Evolutionary conservation across 2,888 invertebrate genomes (phyloP).

Genomic region (Perizoma affinitatum): DNA sequence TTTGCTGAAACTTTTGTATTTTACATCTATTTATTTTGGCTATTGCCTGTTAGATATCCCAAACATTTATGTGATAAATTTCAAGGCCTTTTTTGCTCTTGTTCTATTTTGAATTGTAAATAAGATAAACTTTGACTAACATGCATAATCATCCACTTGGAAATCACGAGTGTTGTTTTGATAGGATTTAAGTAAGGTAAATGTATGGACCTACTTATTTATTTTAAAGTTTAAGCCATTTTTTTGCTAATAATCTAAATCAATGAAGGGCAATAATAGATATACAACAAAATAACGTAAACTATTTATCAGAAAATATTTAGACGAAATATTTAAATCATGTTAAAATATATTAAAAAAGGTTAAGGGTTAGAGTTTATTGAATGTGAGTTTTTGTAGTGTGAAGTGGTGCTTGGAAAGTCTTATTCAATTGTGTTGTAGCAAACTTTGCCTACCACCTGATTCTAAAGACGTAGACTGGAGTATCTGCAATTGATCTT

Average conservation of each 20-base stretch:
- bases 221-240: conserved; percentile 56
- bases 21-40: conserved; percentile 69
- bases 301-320: conserved; percentile 64
- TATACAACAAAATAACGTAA: conserved; percentile 76
- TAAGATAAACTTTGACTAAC: conserved; percentile 72
- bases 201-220: conserved; percentile 62
- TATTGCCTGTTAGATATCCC: conserved; percentile 75
- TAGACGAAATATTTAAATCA: conserved; percentile 65
- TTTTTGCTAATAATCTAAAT: conserved; percentile 57
- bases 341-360: conserved; percentile 56
- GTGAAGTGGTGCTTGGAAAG: conserved; percentile 68
- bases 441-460: conserved; percentile 33
- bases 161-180: conserved; percentile 61
- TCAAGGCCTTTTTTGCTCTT: conserved; percentile 70
- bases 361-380: conserved; percentile 68
- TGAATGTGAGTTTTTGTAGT: conserved; percentile 57
- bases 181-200: conserved; percentile 49
- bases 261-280: conserved; percentile 79
- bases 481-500: conserved; percentile 55
- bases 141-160: conserved; percentile 64
- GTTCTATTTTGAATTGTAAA: conserved; percentile 75
- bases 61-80: conserved; percentile 77
- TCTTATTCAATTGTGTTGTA: conserved; percentile 49
- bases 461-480: conserved; percentile 39
- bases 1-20: conserved; percentile 59